Evolutionary conservation across 2,888 invertebrate species (phyloP).

Genomic region (Calephelis perditalis): DNA sequence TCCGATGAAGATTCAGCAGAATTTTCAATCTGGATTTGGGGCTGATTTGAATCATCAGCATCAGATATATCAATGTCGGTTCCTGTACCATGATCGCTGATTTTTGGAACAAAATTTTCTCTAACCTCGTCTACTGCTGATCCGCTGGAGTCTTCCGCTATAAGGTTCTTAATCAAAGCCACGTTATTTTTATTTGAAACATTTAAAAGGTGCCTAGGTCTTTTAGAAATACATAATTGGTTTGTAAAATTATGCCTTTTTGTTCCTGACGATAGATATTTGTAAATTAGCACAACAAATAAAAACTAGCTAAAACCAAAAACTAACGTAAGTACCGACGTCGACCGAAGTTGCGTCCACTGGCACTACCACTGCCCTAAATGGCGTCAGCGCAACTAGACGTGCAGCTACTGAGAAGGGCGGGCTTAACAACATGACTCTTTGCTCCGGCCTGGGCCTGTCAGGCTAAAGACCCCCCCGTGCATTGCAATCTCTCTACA

Average conservation of each 20-base stretch:
- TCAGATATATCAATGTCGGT: neutral
- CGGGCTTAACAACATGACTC: too few relatives aligned
- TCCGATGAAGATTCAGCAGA: too few relatives aligned
- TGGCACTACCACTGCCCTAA: slow-evolving; percentile 17
- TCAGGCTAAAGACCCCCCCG: too few relatives aligned
- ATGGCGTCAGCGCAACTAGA: slow-evolving; percentile 21
- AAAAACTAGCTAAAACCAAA: neutral
- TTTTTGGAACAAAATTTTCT: neutral
- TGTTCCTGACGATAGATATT: too few relatives aligned
- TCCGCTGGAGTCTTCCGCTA: neutral
- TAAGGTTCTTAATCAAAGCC: neutral
- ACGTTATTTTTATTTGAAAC: too few relatives aligned
- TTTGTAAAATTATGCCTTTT: too few relatives aligned
- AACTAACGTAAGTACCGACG: neutral
- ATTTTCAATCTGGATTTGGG: too few relatives aligned
- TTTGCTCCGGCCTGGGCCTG: too few relatives aligned
- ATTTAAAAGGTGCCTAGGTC: neutral
- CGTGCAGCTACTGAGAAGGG: slow-evolving; percentile 18
- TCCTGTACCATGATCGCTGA: neutral
- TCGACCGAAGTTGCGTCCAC: slow-evolving; percentile 15
- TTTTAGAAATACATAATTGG: neutral
- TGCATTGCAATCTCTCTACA: too few relatives aligned
- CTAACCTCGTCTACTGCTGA: neutral
- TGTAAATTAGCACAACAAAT: neutral
- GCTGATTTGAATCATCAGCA: too few relatives aligned